Evolutionary conservation across 2,888 invertebrate species (phyloP).

Genomic region (Leptinotarsa haldemani): DNA sequence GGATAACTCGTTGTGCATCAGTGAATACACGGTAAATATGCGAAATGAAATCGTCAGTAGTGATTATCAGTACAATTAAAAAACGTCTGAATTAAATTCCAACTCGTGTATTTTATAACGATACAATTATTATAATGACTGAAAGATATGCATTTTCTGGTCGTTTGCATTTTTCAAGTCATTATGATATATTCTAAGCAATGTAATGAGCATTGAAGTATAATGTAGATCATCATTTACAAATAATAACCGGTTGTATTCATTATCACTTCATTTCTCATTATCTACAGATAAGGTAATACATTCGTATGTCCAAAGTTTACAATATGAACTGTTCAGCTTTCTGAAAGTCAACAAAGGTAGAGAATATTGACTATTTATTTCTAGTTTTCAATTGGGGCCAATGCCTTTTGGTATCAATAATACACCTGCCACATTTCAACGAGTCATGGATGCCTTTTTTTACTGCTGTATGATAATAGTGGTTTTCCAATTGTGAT

Average conservation of each 20-base stretch:
- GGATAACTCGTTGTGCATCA: no score
- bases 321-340: neutral
- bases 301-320: neutral
- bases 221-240: constrained; percentile 5
- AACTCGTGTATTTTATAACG: constrained; percentile 3
- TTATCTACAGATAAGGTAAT: neutral
- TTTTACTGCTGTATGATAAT: no score
- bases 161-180: constrained; percentile 11
- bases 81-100: constrained; percentile 6
- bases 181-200: constrained; percentile 10
- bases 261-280: constrained; percentile 9
- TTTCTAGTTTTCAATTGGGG: neutral
- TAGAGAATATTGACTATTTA: neutral
- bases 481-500: no score
- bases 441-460: neutral
- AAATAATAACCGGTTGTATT: neutral
- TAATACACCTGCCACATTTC: neutral
- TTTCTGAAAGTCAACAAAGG: no score
- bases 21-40: neutral
- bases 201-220: neutral
- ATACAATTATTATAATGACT: constrained; percentile 16
- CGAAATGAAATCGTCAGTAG: neutral
- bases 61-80: constrained; percentile 6
- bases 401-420: neutral
- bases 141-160: constrained; percentile 1